Conservation (phyloP, 92 coral and sea anemone species). For the Phenganax marumi region DNA sequence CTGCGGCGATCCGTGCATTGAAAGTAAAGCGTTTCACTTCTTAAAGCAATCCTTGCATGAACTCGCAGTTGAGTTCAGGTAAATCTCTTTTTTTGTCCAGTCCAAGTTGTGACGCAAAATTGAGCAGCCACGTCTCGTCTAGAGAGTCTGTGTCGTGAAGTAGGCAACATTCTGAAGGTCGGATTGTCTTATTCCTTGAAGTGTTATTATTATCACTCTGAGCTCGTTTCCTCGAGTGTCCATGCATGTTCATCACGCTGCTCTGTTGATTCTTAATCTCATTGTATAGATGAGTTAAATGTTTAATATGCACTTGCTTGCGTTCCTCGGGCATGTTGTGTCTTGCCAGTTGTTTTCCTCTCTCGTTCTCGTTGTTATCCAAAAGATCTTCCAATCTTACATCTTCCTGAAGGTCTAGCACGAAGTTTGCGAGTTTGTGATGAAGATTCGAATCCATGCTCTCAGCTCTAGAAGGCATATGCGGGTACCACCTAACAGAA, state of each 20-base stretch:
- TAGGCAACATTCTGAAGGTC: slow-evolving; percentile 10
- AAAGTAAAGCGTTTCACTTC: background rate
- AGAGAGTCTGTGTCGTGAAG: slow-evolving; percentile 28
- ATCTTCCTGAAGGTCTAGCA: slow-evolving; percentile 38
- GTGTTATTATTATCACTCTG: background rate
- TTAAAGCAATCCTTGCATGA: slow-evolving; percentile 20
- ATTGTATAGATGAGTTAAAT: slow-evolving; percentile 13
- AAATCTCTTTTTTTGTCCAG: slow-evolving; percentile 32
- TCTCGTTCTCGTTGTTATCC: slow-evolving; percentile 22
- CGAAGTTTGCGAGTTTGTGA: slow-evolving; percentile 31
- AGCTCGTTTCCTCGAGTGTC: slow-evolving; percentile 8
- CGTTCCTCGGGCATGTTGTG: slow-evolving; percentile 20
- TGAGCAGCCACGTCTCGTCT: slow-evolving; percentile 40
- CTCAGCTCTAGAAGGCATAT: too few species aligned
- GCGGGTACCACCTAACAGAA: too few species aligned
- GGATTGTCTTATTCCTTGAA: background rate
- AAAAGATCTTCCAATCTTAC: slow-evolving; percentile 40
- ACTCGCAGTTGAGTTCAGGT: slow-evolving; percentile 27
- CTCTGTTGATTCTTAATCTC: slow-evolving; percentile 32
- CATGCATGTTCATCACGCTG: slow-evolving; percentile 23
- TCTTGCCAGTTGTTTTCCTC: background rate
- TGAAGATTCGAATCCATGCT: background rate
- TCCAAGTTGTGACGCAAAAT: slow-evolving; percentile 31
- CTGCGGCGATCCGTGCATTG: background rate
- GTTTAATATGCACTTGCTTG: slow-evolving; percentile 6